phyloP scores from a whole-genome alignment of 1,140 invertebrate species.

The Drosophila tropicalis region DNA sequence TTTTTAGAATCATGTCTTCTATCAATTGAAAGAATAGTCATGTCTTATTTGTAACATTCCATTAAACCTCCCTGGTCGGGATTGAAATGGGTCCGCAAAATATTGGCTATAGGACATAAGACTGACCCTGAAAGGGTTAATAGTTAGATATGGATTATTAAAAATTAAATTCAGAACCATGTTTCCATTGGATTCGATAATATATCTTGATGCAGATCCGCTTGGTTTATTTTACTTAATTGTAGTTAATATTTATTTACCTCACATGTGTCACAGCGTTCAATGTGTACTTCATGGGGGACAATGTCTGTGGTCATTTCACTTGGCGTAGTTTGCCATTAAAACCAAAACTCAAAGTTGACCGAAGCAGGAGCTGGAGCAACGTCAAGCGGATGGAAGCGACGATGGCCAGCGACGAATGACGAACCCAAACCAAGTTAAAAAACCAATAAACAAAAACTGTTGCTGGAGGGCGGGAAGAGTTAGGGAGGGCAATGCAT shows the following conservation, averaged over 20 bases:
- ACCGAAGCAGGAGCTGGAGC: constrained; percentile 28
- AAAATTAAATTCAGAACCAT: too few relatives aligned
- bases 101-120: too few relatives aligned
- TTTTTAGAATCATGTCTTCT: too few relatives aligned
- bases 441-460: constrained; percentile 77
- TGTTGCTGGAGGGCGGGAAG: neutral
- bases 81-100: too few relatives aligned
- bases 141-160: neutral
- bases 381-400: constrained; percentile 38
- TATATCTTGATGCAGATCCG: neutral
- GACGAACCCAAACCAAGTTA: constrained; percentile 38
- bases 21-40: too few relatives aligned
- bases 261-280: too few relatives aligned
- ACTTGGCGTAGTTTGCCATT: constrained; percentile 44
- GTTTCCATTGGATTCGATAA: neutral
- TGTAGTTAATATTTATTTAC: too few relatives aligned
- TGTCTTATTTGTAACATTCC: too few relatives aligned
- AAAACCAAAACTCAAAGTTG: constrained; percentile 68
- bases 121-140: too few relatives aligned
- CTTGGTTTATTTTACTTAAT: neutral
- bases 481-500: neutral
- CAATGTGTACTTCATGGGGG: constrained; percentile 13
- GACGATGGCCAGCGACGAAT: constrained; percentile 32
- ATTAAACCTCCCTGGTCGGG: too few relatives aligned
- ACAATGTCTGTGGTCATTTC: constrained; percentile 52